These are phyloP conservation scores for Aplidium turbinatum DNA, from an alignment of 23 tunicate species.

Conservation along the genomic window DNA sequence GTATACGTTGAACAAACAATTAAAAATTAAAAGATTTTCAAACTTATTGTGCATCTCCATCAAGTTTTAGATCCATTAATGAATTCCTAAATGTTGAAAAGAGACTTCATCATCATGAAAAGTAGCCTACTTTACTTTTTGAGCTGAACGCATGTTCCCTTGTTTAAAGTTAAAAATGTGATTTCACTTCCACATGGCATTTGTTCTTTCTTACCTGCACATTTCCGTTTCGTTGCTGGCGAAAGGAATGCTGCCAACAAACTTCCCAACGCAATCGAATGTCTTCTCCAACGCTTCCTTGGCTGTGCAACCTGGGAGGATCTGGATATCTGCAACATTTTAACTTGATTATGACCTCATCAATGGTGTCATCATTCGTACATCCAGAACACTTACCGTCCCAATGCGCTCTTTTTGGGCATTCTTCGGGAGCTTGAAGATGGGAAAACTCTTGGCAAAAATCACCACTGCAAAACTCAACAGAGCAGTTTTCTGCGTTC, in stretches of 20 bases:
- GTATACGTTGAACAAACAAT: too few relatives aligned
- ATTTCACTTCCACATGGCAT: too few relatives aligned
- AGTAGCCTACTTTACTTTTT: too few relatives aligned
- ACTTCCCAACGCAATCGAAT: background rate
- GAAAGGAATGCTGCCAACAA: background rate
- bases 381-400: constrained; percentile 1
- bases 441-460: background rate
- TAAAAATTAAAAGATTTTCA: too few relatives aligned
- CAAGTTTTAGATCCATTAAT: too few relatives aligned
- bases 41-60: too few relatives aligned
- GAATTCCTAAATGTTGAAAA: too few relatives aligned
- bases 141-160: too few relatives aligned
- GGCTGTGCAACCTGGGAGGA: constrained; percentile 18
- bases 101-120: too few relatives aligned
- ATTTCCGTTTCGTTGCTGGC: background rate
- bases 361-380: background rate
- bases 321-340: background rate
- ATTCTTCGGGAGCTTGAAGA: constrained; percentile 1
- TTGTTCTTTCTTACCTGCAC: background rate
- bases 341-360: background rate
- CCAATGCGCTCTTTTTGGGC: background rate
- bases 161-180: too few relatives aligned
- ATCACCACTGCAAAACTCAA: constrained; percentile 9
- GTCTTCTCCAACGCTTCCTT: background rate
- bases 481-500: background rate